Conservation (phyloP, 2,888 invertebrate species). For the Cactoblastis cactorum region DNA sequence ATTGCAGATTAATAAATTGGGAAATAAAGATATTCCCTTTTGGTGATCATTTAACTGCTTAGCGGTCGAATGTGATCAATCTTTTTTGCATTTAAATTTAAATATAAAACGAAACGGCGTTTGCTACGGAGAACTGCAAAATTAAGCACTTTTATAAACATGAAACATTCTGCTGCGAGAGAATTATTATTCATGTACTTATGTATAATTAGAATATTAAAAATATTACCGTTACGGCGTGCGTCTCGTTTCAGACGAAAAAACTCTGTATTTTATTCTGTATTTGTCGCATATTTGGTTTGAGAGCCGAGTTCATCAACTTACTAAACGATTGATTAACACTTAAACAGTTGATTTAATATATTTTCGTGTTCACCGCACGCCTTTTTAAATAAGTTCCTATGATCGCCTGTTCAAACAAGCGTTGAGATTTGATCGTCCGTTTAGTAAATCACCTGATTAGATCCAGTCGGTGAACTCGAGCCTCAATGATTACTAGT, state of each 20-base stretch:
- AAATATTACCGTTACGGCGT: not conserved
- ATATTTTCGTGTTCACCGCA: no score
- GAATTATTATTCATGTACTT: constrained; percentile 9
- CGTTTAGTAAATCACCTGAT: no score
- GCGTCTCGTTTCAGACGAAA: constrained; percentile 4
- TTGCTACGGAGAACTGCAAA: not conserved
- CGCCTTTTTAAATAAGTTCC: no score
- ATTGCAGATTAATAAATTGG: no score
- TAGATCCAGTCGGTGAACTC: no score
- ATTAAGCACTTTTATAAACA: constrained; percentile 9
- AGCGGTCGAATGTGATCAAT: not conserved
- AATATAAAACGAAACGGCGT: not conserved
- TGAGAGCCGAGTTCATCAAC: no score
- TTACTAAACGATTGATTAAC: no score
- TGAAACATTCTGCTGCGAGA: constrained; percentile 5
- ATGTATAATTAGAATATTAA: constrained; percentile 9
- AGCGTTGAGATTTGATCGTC: no score
- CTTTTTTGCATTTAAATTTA: not conserved
- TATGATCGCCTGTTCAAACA: no score
- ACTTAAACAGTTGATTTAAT: no score
- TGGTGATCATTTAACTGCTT: not conserved
- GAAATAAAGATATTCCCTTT: no score
- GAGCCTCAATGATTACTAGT: no score
- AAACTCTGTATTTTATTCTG: not conserved
- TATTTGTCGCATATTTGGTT: not conserved